Evolutionary conservation across 1,140 invertebrate genomes (phyloP).

Genomic region (Danaus plexippus): DNA sequence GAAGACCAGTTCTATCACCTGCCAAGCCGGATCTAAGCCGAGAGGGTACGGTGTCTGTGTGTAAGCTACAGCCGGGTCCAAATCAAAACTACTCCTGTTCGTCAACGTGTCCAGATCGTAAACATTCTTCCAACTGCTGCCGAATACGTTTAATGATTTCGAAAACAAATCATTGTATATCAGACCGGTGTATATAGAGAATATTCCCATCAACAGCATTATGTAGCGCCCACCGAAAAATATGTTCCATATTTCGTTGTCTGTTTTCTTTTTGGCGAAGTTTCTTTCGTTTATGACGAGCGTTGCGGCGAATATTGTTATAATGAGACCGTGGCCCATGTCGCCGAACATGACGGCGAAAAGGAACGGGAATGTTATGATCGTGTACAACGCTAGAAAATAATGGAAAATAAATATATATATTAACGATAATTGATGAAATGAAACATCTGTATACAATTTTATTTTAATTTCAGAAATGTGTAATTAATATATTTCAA

Average conservation of each 20-base stretch:
- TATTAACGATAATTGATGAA: too few species aligned
- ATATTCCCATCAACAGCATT: conserved; percentile 87
- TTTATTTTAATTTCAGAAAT: too few species aligned
- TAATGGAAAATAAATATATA: conserved; percentile 10
- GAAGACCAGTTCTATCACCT: conserved; percentile 22
- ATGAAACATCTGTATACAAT: too few species aligned
- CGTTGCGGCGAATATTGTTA: conserved; percentile 75
- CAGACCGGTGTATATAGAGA: conserved; percentile 87
- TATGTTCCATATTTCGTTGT: conserved; percentile 84
- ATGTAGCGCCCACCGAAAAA: conserved; percentile 90
- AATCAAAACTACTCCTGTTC: conserved; percentile 64
- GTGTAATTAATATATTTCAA: too few species aligned
- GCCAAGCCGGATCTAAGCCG: conserved; percentile 88
- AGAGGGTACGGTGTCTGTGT: conserved; percentile 76
- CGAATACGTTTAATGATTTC: conserved; percentile 87
- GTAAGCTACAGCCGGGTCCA: conserved; percentile 75
- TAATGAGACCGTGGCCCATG: conserved; percentile 79
- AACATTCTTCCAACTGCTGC: conserved; percentile 78
- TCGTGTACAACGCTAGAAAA: conserved; percentile 75
- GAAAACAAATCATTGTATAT: conserved; percentile 91
- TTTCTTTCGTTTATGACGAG: conserved; percentile 77
- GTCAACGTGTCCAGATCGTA: conserved; percentile 62
- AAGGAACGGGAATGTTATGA: conserved; percentile 82
- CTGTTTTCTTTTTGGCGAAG: conserved; percentile 60
- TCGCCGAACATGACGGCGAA: conserved; percentile 86